Evolutionary conservation across 2,888 invertebrate genomes (phyloP).

Genomic region (Baronia brevicornis): DNA sequence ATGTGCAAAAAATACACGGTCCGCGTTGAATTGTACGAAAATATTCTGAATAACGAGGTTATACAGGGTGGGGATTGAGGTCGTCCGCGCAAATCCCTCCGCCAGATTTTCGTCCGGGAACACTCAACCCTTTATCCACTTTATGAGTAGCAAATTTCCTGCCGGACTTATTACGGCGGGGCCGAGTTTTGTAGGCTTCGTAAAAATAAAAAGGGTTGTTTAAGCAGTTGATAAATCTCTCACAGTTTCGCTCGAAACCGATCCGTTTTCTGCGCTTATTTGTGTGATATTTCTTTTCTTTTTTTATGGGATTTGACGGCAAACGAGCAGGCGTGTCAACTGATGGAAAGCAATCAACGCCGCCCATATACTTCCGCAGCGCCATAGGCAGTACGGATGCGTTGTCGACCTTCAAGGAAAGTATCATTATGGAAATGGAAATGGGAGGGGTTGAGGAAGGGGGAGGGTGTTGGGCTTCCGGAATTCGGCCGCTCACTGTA

Average conservation of each 20-base stretch:
- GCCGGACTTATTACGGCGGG: constrained; percentile 18
- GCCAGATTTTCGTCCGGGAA: constrained; percentile 20
- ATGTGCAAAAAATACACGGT: constrained; percentile 7
- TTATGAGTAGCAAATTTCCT: constrained; percentile 25
- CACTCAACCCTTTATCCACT: constrained; percentile 21
- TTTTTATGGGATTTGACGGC: neutral
- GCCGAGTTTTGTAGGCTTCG: neutral
- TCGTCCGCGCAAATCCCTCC: constrained; percentile 21
- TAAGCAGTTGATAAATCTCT: constrained; percentile 1
- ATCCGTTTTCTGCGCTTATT: constrained; percentile 3
- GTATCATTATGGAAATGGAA: too few species aligned
- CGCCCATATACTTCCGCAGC: too few species aligned
- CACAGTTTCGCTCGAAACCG: neutral
- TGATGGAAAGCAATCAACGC: too few species aligned
- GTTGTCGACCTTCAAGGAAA: too few species aligned
- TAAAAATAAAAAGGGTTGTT: constrained; percentile 2
- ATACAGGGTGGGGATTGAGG: constrained; percentile 19
- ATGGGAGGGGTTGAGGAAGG: too few species aligned
- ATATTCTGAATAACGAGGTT: constrained; percentile 16
- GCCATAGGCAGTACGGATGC: too few species aligned
- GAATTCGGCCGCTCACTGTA: too few species aligned
- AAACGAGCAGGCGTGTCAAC: too few species aligned
- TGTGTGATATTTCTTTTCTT: constrained; percentile 3
- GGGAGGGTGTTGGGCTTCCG: too few species aligned
- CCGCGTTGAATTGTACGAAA: constrained; percentile 8